Evolutionary conservation across 1,140 invertebrate genomes (phyloP).

Genomic region (Drosophila sp.): DNA sequence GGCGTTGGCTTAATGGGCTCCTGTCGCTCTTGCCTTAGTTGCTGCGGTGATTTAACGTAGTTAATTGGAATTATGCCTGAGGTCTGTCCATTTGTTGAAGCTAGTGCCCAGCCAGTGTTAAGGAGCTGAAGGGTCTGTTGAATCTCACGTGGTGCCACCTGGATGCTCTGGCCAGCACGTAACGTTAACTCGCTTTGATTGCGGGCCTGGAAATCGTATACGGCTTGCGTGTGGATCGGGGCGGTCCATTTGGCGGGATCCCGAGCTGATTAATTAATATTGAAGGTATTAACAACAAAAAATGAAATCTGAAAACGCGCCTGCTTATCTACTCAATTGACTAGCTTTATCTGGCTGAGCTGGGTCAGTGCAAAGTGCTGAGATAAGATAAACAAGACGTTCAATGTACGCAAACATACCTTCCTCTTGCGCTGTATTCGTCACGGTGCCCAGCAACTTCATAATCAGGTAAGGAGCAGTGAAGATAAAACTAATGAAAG

Average conservation of each 20-base stretch:
- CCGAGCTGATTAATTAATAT: conserved; percentile 84
- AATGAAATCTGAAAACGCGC: conserved; percentile 29
- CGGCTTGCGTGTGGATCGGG: conserved; percentile 89
- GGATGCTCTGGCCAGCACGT: conserved; percentile 90
- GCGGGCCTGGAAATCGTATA: conserved; percentile 91
- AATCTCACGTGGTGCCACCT: conserved; percentile 92
- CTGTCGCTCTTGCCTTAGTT: conserved; percentile 64
- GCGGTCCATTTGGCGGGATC: conserved; percentile 89
- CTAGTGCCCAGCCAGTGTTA: conserved; percentile 91
- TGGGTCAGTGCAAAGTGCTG: conserved; percentile 61
- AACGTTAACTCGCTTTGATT: conserved; percentile 92
- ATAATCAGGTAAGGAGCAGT: conserved; percentile 96
- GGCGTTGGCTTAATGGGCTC: conserved; percentile 40
- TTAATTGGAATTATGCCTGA: conserved; percentile 92
- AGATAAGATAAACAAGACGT: conserved; percentile 78
- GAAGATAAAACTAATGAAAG: conserved; percentile 94
- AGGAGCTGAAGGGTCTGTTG: conserved; percentile 88
- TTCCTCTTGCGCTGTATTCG: conserved; percentile 86
- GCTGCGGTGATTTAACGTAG: conserved; percentile 88
- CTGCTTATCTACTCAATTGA: conserved; percentile 55
- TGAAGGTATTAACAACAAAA: conserved; percentile 20
- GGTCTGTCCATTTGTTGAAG: conserved; percentile 88
- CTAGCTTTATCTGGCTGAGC: conserved; percentile 54
- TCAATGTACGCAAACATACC: conserved; percentile 82
- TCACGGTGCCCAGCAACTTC: conserved; percentile 90